These are phyloP conservation scores for Fregetta grallaria DNA, from an alignment of 2,113 vertebrate species.

Conservation along the genomic window DNA sequence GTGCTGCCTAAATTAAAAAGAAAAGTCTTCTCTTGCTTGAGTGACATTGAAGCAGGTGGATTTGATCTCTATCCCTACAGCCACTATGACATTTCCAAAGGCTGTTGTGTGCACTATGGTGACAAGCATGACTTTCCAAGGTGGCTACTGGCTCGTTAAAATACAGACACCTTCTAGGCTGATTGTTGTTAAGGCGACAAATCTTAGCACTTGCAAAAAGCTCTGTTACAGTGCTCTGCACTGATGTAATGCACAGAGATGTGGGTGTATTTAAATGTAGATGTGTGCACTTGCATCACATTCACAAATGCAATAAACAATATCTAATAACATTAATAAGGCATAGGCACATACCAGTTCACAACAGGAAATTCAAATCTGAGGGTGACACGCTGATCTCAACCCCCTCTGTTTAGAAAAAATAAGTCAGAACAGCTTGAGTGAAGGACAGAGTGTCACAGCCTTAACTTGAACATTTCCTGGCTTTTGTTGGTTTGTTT, in stretches of 20 bases:
- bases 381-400: slow-evolving; percentile 54
- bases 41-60: slow-evolving; percentile 8
- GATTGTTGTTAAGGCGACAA: slow-evolving; percentile 57
- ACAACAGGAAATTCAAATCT: slow-evolving; percentile 66
- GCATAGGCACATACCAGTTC: slow-evolving; percentile 40
- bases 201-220: background rate
- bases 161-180: slow-evolving; percentile 15
- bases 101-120: background rate
- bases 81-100: slow-evolving; percentile 43
- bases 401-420: slow-evolving; percentile 55
- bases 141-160: slow-evolving; percentile 26
- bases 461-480: slow-evolving; percentile 65
- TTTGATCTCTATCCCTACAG: slow-evolving; percentile 3
- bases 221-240: background rate
- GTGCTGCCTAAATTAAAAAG: background rate
- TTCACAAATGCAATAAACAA: slow-evolving; percentile 57
- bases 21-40: background rate
- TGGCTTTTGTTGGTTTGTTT: slow-evolving; percentile 70
- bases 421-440: slow-evolving; percentile 64
- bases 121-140: slow-evolving; percentile 36
- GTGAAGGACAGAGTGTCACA: slow-evolving; percentile 66
- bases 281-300: background rate
- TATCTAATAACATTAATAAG: slow-evolving; percentile 60
- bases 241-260: background rate
- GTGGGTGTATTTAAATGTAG: slow-evolving; percentile 47